Evolutionary conservation across 2,113 vertebrate genomes (phyloP), one percentile per base, ranked within the genome.

Genomic region (Cyphomyrus plagiostoma): DNA sequence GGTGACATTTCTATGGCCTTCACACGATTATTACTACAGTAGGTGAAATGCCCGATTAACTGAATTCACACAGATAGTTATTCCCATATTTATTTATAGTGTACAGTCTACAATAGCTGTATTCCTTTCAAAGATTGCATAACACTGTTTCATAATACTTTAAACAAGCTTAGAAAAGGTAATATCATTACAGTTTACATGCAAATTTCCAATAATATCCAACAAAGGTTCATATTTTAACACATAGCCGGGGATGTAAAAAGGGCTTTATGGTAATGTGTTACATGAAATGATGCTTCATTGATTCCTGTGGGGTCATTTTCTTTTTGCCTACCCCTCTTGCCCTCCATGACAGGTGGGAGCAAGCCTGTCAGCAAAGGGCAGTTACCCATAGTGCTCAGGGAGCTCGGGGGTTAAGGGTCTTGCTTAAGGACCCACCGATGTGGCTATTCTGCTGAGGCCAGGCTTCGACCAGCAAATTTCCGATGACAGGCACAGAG

Each of bases 101-200:
- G 91, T 89, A 89, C 35, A 45, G 89, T 85, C 89, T 83, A 30
- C 88, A 87, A 82, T 77, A 77, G 66, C 49, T 89, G 90, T 82
- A 91, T 92, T 93, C 92, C 88, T 93, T 94, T 93, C 93, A 93
- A 92, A 93, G 89, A 90, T 95, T 95, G 89, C 93, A 93, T 95
- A 95, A 94, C 89, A 90, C 90, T 92, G 91, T 95, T 95, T 95
- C 93, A 92, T 94, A 94, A 95, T 80, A 91, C 56, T 66, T 89
- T 39, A 52, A 91, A 93, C 62, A 86, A 92, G 88, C 89, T 88
- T 91, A 84, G 77, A 66, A 90, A 50, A 35, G 62, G 88, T 91
- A 91, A 89, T 66, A 92, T 89, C 92, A 92, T 88, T 89, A 74
- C 58, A 89, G 92, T 90, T 45, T 91, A 90, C 91, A 91, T 88